phyloP scores from a whole-genome alignment of 1,140 invertebrate species.

The Eurosta solidaginis region DNA sequence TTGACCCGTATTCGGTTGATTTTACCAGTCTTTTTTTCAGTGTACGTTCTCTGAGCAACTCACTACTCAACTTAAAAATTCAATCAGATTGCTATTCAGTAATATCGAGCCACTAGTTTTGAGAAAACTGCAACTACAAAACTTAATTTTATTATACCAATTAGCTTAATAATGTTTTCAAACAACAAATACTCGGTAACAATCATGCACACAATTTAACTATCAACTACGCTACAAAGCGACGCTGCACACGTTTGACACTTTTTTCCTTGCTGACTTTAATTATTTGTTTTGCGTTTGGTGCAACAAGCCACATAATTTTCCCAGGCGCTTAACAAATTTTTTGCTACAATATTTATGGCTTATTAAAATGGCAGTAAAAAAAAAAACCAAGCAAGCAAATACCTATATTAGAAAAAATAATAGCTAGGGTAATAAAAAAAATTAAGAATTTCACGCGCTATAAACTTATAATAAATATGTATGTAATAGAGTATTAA shows the following conservation, averaged over 20 bases:
- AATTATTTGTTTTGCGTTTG: not conserved
- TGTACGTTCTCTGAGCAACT: too few species aligned
- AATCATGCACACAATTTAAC: not conserved
- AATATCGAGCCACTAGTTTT: too few species aligned
- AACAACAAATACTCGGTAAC: not conserved
- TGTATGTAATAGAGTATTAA: too few species aligned
- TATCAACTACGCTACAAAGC: not conserved
- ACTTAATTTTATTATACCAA: not conserved
- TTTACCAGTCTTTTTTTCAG: too few species aligned
- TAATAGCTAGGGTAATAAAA: not conserved
- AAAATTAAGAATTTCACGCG: conserved; percentile 26
- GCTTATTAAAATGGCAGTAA: not conserved
- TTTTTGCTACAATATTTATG: conserved; percentile 5
- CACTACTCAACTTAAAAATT: too few species aligned
- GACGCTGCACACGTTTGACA: not conserved
- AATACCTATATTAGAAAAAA: not conserved
- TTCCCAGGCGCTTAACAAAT: conserved; percentile 15
- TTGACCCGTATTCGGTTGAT: too few species aligned
- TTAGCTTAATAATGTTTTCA: not conserved
- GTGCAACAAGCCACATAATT: too few species aligned
- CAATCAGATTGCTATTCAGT: too few species aligned
- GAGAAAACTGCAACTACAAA: not conserved
- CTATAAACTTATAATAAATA: conserved; percentile 2
- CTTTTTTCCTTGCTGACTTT: too few species aligned
- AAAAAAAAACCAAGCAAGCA: not conserved